Evolutionary conservation across 1,140 invertebrate genomes (phyloP).

Genomic region (Drosophila arizonae): DNA sequence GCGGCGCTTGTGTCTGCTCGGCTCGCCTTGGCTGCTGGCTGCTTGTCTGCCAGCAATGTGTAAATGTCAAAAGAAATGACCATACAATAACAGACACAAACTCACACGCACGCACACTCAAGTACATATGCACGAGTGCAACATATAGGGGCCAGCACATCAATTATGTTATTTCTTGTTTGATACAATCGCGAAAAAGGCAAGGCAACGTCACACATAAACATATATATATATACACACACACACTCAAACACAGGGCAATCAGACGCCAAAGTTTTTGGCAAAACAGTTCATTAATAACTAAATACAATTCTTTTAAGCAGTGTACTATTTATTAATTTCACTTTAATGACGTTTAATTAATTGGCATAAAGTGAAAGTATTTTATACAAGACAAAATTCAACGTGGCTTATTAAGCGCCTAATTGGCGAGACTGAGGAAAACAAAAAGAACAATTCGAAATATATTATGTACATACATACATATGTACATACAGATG

Average conservation of each 20-base stretch:
- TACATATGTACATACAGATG: neutral
- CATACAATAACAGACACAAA: constrained; percentile 33
- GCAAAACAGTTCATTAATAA: constrained; percentile 59
- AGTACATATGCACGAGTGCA: constrained; percentile 10
- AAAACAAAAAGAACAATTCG: constrained; percentile 47
- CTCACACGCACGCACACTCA: neutral
- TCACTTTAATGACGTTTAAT: constrained; percentile 32
- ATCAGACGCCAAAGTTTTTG: constrained; percentile 65
- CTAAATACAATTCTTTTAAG: constrained; percentile 28
- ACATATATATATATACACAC: neutral
- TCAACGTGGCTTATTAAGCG: constrained; percentile 57
- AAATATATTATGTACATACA: constrained; percentile 32
- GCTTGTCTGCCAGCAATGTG: constrained; percentile 67
- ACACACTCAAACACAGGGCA: neutral
- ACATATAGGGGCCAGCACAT: constrained; percentile 69
- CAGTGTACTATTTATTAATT: constrained; percentile 28
- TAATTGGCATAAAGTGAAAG: constrained; percentile 57
- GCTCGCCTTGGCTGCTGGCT: constrained; percentile 17
- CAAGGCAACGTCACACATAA: constrained; percentile 13
- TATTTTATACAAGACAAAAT: constrained; percentile 38
- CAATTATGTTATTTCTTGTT: constrained; percentile 75
- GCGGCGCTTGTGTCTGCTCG: constrained; percentile 20
- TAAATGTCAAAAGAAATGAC: constrained; percentile 62
- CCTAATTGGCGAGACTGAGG: constrained; percentile 56
- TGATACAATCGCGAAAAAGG: constrained; percentile 70